A percentile compares a stretch with the other conserved stretches of the same genome.
These are phyloP conservation scores for Cyrtonyx montezumae DNA, from an alignment of 2,113 vertebrate species.

Conservation along the genomic window DNA sequence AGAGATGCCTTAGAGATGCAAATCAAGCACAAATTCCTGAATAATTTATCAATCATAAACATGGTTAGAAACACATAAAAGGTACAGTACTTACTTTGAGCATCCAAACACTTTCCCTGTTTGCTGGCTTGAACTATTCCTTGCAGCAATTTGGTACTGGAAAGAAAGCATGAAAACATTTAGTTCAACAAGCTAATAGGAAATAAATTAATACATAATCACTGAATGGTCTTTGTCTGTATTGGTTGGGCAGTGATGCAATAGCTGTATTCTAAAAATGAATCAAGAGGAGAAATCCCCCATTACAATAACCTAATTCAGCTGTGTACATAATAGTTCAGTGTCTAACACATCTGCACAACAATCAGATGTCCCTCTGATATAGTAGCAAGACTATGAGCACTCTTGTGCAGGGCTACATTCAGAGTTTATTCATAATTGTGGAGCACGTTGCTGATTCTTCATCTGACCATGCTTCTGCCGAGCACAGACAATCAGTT, in stretches of 20 bases:
- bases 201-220: background rate
- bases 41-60: background rate
- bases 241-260: background rate
- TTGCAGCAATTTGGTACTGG: conserved; percentile 72
- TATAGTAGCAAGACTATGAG: conserved; percentile 35
- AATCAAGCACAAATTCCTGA: background rate
- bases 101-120: conserved; percentile 77
- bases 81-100: conserved; percentile 74
- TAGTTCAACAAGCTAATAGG: conserved; percentile 15
- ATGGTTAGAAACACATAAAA: background rate
- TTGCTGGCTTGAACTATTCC: conserved; percentile 67
- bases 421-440: conserved; percentile 52
- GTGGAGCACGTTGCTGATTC: background rate
- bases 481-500: conserved; percentile 11
- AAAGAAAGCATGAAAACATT: conserved; percentile 38
- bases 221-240: conserved; percentile 33
- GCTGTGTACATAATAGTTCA: conserved; percentile 2
- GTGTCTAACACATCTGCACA: conserved; percentile 51
- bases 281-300: conserved; percentile 3
- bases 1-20: background rate
- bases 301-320: conserved; percentile 38
- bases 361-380: conserved; percentile 28
- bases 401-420: conserved; percentile 27
- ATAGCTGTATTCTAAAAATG: conserved; percentile 4
- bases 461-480: conserved; percentile 21